Evolutionary conservation across 2,888 invertebrate genomes (phyloP), one percentile per base, ranked within the genome.

Genomic region (Campoplex nolae): DNA sequence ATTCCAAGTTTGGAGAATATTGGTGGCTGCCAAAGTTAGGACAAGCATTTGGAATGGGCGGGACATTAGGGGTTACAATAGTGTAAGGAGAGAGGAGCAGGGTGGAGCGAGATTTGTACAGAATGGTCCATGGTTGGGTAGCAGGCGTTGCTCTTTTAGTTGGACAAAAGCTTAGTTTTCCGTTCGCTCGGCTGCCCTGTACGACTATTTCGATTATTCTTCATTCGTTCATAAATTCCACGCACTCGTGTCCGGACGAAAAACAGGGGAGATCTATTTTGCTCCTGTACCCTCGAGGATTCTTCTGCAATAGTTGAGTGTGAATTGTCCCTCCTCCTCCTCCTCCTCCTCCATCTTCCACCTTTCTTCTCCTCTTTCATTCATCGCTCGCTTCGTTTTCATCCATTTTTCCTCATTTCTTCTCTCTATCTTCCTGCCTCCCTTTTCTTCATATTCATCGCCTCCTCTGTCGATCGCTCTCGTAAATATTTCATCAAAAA

Each of bases 71-170:
- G 62, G 56, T 38, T 58, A 68, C 35, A 78, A 78, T 56, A 71
- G 74, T 38, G 62, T 18, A 28, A 67, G 23, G 48, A 54, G 62
- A 71, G 83, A 77, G 28, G 51, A 77, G 80, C 73, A 70, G 83
- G 85, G 88, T 85, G 87, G 87, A 88, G 87, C 85, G 76, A 80
- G 71, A 85, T 88, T 80, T 62, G 73, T 73, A 16, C 76, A 62
- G 51, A 71, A 80, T 83, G 85, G 85, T 84, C 81, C 83, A 85
- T 38, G 81, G 88, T 83, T 85, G 85, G 87, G 81, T 86, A 78
- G 85, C 84, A 86, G 88, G 88, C 85, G 83, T 79, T 85, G 48
- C 88, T 62, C 68, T 77, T 65, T 54, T 71, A 38, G 80, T 65
- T 42, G 65, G 51, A 87, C 84, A 82, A 83, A 82, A 84, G 75